phyloP scores from a whole-genome alignment of 2,797 vertebrate genomes.

The Gobio occitaniae region DNA sequence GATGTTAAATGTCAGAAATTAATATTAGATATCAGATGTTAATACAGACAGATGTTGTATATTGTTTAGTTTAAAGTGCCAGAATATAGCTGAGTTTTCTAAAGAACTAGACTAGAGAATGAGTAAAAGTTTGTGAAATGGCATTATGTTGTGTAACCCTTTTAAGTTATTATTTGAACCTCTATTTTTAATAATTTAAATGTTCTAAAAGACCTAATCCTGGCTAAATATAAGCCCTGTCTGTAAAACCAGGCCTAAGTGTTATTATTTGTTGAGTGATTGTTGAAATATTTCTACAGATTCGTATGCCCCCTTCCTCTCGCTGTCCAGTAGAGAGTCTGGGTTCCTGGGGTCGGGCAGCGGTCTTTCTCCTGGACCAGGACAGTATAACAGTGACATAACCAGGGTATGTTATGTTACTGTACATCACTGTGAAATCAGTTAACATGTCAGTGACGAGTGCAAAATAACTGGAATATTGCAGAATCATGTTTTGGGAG shows the following conservation, averaged over 20 bases:
- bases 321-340: constrained; percentile 67
- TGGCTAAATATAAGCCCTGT: too few relatives aligned
- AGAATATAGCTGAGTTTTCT: not conserved
- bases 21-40: too few relatives aligned
- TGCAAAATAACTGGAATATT: constrained; percentile 2
- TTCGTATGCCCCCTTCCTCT: constrained; percentile 76
- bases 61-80: not conserved
- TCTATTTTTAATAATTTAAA: not conserved
- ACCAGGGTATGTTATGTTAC: constrained; percentile 52
- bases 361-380: constrained; percentile 70
- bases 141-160: not conserved
- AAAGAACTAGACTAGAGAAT: not conserved
- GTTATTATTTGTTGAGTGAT: not conserved
- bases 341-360: constrained; percentile 51
- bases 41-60: too few relatives aligned
- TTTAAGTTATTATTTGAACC: not conserved
- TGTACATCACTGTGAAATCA: not conserved
- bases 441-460: not conserved
- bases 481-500: constrained; percentile 72
- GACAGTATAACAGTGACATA: constrained; percentile 67
- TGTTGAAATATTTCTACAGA: constrained; percentile 53
- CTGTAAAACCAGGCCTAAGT: too few relatives aligned
- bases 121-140: not conserved
- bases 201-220: too few relatives aligned
- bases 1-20: not conserved